Evolutionary conservation across 1,140 invertebrate species (phyloP).

Genomic region (Platyura marginata): DNA sequence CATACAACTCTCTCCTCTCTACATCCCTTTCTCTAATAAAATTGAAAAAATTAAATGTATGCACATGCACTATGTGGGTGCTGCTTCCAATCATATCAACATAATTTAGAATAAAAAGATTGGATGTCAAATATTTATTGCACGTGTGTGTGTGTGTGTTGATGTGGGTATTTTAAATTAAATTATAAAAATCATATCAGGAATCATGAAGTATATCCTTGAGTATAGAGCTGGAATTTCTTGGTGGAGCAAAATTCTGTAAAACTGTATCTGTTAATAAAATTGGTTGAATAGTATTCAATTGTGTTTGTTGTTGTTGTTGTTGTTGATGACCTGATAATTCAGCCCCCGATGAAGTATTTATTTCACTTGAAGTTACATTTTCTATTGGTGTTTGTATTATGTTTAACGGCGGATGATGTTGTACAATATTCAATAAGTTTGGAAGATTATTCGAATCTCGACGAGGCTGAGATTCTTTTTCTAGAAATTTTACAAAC

Average conservation of each 20-base stretch:
- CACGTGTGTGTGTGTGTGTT: too few species aligned
- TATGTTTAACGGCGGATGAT: background rate
- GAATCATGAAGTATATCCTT: constrained; percentile 48
- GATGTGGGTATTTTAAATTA: background rate
- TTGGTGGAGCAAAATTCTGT: constrained; percentile 37
- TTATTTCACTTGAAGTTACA: background rate
- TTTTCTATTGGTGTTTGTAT: background rate
- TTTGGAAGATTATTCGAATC: constrained; percentile 37
- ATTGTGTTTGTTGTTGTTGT: constrained; percentile 7
- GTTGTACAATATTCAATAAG: constrained; percentile 7
- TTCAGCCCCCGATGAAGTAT: background rate
- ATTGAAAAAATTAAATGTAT: background rate
- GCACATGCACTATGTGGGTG: too few species aligned
- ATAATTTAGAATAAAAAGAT: too few species aligned
- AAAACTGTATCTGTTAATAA: constrained; percentile 35
- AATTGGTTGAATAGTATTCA: constrained; percentile 25
- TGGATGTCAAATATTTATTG: too few species aligned
- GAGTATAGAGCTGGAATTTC: constrained; percentile 46
- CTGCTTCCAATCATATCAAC: too few species aligned
- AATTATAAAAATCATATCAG: constrained; percentile 21
- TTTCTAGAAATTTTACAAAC: constrained; percentile 78
- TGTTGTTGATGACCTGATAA: background rate
- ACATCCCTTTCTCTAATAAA: too few species aligned
- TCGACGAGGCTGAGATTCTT: constrained; percentile 55
- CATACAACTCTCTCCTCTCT: too few species aligned